Evolutionary conservation across 2,797 vertebrate genomes (phyloP), one percentile per base, ranked within the genome.

Genomic region (Oreochromis grahami): DNA sequence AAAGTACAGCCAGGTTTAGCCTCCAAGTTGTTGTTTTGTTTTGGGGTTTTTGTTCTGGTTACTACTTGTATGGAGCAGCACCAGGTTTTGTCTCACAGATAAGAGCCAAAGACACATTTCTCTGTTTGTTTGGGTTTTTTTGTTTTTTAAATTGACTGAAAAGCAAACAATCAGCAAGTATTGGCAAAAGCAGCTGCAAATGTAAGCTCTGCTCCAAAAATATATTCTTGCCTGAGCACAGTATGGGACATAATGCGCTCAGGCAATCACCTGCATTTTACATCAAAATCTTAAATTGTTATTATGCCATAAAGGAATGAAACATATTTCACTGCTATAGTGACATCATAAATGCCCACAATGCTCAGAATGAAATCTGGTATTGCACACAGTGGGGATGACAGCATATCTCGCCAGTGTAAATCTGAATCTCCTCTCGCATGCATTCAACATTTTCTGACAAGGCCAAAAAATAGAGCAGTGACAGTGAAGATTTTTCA

Each of bases 401-500:
- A 81, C 65, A 65, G 63, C 26, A 41, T 50, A 81, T 11, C 24
- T 41, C n/a, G 26, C n/a, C 32, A 58, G 24, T 88, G 84, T 13
- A 77, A 89, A 88, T 89, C 38, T 56, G 60, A 81, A 86, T 85
- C 80, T 86, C 76, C n/a, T 83, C 72, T 3, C 13, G 36, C 32
- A 8, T 50, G 83, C 78, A 74, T 91, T 93, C 82, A 78, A 84
- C 50, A 77, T 84, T 91, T 84, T 36, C 76, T 84, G 86, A 87
- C 87, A 85, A 90, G 86, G 81, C 77, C 65, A 45, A 87, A 76
- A 88, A 87, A 91, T 72, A 82, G 84, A 81, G 63, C 79, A 63
- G 63, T 80, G 85, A 86, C 84, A 86, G 68, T 50, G 83, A 89
- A 70, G 83, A 81, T 87, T 87, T 89, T 89, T 91, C 91, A 90